Base-by-base conservation (phyloP, 2,797 vertebrate species). In the Lates japonicus region DNA sequence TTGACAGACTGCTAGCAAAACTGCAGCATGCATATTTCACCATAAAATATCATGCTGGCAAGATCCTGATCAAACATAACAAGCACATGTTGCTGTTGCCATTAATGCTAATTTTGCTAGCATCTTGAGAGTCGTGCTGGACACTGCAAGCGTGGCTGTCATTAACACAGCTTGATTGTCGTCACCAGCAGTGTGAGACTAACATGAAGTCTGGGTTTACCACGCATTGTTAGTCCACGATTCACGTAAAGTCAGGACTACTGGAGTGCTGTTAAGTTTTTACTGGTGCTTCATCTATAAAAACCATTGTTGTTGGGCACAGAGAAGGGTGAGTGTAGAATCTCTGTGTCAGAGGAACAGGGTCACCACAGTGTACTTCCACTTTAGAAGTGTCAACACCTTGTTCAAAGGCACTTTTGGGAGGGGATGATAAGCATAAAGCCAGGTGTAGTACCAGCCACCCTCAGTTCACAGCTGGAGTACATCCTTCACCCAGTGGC, bases 331-430 rank as follows among this genome's bases (percentile, higher is more conserved):
- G 11, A 52, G 55, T 75, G 63, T 62, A 0, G 13, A 17, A 57
- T 78, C 49, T 49, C 31, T 63, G 57, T n/a, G 9, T 81, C 41
- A 71, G 61, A 52, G n/a, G 37, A 67, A 35, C 29, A 20, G 65
- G 55, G 76, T 80, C 54, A 59, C 60, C 44, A 33, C 31, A 66
- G 78, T 22, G 35, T 29, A 25, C 58, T 11, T 7, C 6, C 57
- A 63, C 68, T 80, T 70, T 14, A 42, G 11, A 66, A 64, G 66
- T 58, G 69, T 72, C 51, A 31, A 52, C 64, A 33, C 49, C 39
- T 63, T 83, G 70, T 83, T 81, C 65, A 81, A 86, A 70, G 79
- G 67, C 77, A 84, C 60, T n/a, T 72, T 82, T 70, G 52, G 67
- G n/a, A 64, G n/a, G 33, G 44, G 17, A 74, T 33, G 8, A 68